These are phyloP conservation scores for Cromileptes altivelis DNA, from an alignment of 2,113 vertebrate species.

Conservation along the genomic window DNA sequence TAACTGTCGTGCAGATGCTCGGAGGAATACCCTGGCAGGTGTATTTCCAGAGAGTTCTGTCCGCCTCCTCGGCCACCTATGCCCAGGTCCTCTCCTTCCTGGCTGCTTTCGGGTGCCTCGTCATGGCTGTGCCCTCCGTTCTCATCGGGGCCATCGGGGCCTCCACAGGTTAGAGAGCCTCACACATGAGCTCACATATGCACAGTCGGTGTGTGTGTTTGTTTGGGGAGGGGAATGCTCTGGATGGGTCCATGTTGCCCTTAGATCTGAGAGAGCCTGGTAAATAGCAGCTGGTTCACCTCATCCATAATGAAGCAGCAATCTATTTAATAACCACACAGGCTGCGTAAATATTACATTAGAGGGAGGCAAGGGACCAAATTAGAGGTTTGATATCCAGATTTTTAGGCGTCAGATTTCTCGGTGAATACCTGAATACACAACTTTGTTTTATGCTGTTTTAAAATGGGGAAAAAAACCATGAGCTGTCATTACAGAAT, in stretches of 20 bases:
- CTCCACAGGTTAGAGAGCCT: constrained; percentile 90
- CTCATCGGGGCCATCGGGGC: constrained; percentile 97
- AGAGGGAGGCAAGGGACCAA: constrained; percentile 79
- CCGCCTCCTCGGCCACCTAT: constrained; percentile 97
- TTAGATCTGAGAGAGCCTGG: constrained; percentile 79
- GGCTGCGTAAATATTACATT: constrained; percentile 86
- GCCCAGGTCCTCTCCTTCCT: constrained; percentile 97
- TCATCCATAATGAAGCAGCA: constrained; percentile 86
- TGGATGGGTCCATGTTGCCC: constrained; percentile 64
- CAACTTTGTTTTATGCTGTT: constrained; percentile 25
- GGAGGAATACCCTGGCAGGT: constrained; percentile 99
- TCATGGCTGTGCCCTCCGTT: constrained; percentile 96
- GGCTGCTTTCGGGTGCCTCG: constrained; percentile 95
- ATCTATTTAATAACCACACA: constrained; percentile 78
- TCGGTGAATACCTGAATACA: constrained; percentile 44
- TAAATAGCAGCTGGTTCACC: constrained; percentile 87
- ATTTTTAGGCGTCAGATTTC: constrained; percentile 70
- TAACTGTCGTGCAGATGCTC: constrained; percentile 86
- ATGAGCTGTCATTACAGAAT: background rate
- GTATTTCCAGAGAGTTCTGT: constrained; percentile 97
- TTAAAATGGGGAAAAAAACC: background rate
- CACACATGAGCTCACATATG: constrained; percentile 3
- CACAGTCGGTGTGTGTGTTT: constrained; percentile 35
- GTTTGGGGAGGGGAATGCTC: constrained; percentile 22
- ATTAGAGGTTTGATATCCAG: constrained; percentile 81